Percentiles rank a stretch among this genome's conserved stretches.
Evolutionary conservation across 2,113 vertebrate species (phyloP).

Genomic region (Mormyrus lacerda): DNA sequence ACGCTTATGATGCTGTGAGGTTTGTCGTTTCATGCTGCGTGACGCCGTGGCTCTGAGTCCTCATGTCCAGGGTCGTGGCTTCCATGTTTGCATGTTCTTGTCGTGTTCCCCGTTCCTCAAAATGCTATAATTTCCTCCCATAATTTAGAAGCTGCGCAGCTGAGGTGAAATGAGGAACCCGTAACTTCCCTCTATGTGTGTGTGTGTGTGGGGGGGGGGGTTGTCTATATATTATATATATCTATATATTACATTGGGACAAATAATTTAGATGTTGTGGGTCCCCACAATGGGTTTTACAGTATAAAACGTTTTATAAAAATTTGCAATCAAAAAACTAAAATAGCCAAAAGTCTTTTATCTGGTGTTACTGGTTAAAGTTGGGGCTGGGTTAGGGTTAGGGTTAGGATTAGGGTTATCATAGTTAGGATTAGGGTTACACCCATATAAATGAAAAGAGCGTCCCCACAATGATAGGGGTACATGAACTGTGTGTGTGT

Average conservation of each 20-base stretch:
- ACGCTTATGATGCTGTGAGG: not conserved
- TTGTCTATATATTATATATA: too few relatives aligned
- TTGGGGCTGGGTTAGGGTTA: not conserved
- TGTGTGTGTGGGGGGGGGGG: not conserved
- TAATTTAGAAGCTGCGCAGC: not conserved
- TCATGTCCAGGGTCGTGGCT: not conserved
- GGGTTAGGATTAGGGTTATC: not conserved
- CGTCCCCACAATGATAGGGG: not conserved
- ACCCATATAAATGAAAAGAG: not conserved
- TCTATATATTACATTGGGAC: not conserved
- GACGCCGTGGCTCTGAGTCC: not conserved
- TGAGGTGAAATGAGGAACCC: not conserved
- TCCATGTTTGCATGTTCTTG: not conserved
- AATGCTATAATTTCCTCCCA: not conserved
- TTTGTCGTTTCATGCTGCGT: not conserved
- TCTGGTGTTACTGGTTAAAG: not conserved
- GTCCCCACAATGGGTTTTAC: not conserved
- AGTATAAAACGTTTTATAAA: too few relatives aligned
- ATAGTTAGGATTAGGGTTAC: not conserved
- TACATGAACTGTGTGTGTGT: not conserved
- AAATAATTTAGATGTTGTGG: not conserved
- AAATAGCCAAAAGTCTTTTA: not conserved
- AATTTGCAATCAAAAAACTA: too few relatives aligned
- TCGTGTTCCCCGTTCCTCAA: not conserved
- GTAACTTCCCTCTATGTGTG: not conserved